Percentiles rank a stretch among this genome's conserved stretches.
These are phyloP conservation scores for Epirrhoe alternata DNA, from an alignment of 2,888 invertebrate genomes.

Conservation along the genomic window DNA sequence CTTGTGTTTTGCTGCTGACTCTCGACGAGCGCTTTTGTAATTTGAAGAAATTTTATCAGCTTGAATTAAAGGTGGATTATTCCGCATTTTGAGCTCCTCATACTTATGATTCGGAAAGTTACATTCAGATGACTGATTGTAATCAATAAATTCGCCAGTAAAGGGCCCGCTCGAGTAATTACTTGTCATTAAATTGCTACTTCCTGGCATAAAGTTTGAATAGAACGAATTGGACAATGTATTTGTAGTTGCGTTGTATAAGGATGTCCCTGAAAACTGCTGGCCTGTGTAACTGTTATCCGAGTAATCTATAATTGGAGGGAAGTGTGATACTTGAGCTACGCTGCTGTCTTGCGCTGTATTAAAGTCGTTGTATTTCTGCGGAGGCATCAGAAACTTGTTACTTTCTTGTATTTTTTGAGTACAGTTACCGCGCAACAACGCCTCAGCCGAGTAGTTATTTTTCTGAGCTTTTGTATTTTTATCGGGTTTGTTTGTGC, in stretches of 20 bases:
- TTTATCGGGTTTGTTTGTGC: constrained; percentile 68
- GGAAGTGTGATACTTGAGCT: constrained; percentile 80
- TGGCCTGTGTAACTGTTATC: constrained; percentile 74
- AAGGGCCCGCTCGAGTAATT: constrained; percentile 74
- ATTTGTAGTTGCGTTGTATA: constrained; percentile 77
- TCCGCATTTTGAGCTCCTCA: constrained; percentile 76
- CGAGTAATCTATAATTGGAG: constrained; percentile 75
- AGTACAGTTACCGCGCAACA: constrained; percentile 69
- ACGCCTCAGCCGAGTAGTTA: constrained; percentile 77
- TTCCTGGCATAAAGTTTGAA: constrained; percentile 76
- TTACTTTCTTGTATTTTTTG: constrained; percentile 70
- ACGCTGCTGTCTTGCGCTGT: constrained; percentile 69
- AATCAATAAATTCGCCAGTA: constrained; percentile 75
- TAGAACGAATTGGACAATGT: constrained; percentile 80
- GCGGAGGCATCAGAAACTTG: constrained; percentile 68
- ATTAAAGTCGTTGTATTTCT: constrained; percentile 74
- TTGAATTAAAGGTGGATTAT: constrained; percentile 63
- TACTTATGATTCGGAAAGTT: constrained; percentile 77
- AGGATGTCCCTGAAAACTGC: constrained; percentile 75
- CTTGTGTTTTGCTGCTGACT: constrained; percentile 76
- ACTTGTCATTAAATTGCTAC: constrained; percentile 72
- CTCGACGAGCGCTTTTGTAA: constrained; percentile 72
- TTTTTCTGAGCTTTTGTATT: constrained; percentile 71
- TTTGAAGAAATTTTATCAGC: constrained; percentile 68
- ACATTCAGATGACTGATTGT: constrained; percentile 75